Percentiles rank a stretch among this genome's conserved stretches.
Evolutionary conservation across 2,888 invertebrate species (phyloP).

Genomic region (Cataglyphis cursor): DNA sequence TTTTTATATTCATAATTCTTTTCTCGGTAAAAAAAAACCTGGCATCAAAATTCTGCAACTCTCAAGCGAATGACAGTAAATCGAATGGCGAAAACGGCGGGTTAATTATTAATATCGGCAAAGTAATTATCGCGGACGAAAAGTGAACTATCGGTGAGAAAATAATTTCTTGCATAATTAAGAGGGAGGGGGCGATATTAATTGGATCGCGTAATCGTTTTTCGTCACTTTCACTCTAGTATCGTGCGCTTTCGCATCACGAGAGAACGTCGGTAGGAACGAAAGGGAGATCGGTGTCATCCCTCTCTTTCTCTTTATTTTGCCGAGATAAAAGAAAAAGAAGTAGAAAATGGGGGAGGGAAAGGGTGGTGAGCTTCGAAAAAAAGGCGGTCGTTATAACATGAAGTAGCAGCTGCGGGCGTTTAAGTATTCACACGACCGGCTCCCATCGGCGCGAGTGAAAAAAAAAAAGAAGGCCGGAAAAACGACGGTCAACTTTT

Average conservation of each 20-base stretch:
- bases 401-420: conserved; percentile 73
- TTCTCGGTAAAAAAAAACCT: neutral
- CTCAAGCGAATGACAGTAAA: neutral
- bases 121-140: neutral
- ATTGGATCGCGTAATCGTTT: conserved; percentile 43
- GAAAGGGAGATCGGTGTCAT: conserved; percentile 13
- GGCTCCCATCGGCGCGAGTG: conserved; percentile 30
- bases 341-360: conserved; percentile 32
- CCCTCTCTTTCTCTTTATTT: neutral
- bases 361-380: conserved; percentile 51
- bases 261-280: conserved; percentile 4
- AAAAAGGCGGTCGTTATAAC: conserved; percentile 65
- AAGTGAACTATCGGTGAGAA: conserved; percentile 21
- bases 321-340: conserved; percentile 24
- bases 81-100: neutral
- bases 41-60: neutral
- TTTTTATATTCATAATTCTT: neutral
- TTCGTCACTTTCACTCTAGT: conserved; percentile 31
- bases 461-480: conserved; percentile 32
- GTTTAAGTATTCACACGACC: conserved; percentile 77
- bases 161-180: conserved; percentile 47
- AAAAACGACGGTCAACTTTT: conserved; percentile 68
- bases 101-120: neutral
- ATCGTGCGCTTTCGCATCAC: conserved; percentile 3
- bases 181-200: neutral